Percentiles rank a stretch among this genome's conserved stretches.
Evolutionary conservation across 1,140 invertebrate genomes (phyloP).

Genomic region (Caenorhabditis remanei): DNA sequence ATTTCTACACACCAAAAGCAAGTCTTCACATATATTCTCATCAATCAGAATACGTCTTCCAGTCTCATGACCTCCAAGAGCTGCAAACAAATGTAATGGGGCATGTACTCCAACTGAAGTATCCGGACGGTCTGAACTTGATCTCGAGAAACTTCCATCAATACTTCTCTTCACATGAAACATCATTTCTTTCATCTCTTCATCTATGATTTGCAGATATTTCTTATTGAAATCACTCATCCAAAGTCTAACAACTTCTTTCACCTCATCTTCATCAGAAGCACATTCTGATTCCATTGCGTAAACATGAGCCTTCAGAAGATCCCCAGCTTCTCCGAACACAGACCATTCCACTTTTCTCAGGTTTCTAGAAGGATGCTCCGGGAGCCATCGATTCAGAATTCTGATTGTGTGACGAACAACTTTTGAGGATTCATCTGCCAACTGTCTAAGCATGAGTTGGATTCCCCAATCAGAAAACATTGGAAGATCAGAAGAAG

Average conservation of each 20-base stretch:
- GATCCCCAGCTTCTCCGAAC: conserved; percentile 65
- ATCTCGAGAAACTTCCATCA: conserved; percentile 62
- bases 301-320: conserved; percentile 62
- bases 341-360: conserved; percentile 47
- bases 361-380: conserved; percentile 54
- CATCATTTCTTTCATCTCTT: conserved; percentile 62
- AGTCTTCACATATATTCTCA: conserved; percentile 49
- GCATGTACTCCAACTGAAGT: conserved; percentile 53
- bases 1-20: conserved; percentile 9
- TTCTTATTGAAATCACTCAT: conserved; percentile 62
- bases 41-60: conserved; percentile 59
- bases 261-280: conserved; percentile 43
- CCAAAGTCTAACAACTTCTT: conserved; percentile 60
- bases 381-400: conserved; percentile 65
- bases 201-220: conserved; percentile 64
- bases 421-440: conserved; percentile 63
- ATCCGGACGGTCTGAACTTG: conserved; percentile 7
- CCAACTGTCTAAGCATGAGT: conserved; percentile 61
- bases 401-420: conserved; percentile 62
- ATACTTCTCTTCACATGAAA: conserved; percentile 57
- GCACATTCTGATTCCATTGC: conserved; percentile 56
- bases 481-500: conserved; percentile 46
- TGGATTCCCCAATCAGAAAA: conserved; percentile 61
- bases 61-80: conserved; percentile 58
- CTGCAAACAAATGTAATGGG: conserved; percentile 61